A percentile compares a stretch with the other conserved stretches of the same genome.
These are phyloP conservation scores for Malacoctenus gilli DNA, from an alignment of 2,797 vertebrate genomes.

Conservation along the genomic window DNA sequence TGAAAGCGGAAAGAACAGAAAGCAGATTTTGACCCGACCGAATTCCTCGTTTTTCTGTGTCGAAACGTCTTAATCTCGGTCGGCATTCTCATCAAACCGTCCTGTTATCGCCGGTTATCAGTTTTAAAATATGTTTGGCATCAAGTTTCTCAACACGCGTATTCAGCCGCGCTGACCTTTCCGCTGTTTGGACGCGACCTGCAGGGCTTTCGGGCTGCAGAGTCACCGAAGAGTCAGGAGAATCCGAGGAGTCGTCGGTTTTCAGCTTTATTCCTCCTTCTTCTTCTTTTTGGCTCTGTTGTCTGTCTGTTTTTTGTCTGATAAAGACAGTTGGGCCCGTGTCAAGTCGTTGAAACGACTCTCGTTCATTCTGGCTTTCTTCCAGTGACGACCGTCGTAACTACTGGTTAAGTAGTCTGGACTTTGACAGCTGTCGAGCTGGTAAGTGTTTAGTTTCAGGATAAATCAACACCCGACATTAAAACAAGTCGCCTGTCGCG, in stretches of 20 bases:
- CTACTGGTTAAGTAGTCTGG: background rate
- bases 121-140: constrained; percentile 46
- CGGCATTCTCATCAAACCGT: constrained; percentile 42
- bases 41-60: constrained; percentile 38
- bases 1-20: constrained; percentile 43
- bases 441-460: background rate
- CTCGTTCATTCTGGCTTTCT: no score
- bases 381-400: no score
- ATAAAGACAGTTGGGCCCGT: constrained; percentile 2
- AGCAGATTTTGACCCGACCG: constrained; percentile 9
- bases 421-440: background rate
- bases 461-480: background rate
- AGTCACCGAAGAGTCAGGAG: no score
- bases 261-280: background rate
- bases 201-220: background rate
- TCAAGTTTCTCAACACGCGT: constrained; percentile 19
- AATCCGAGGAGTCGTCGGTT: no score
- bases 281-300: background rate
- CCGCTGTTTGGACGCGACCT: constrained; percentile 20
- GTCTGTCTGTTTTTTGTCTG: constrained; percentile 4
- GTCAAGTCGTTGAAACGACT: constrained; percentile 1
- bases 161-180: no score
- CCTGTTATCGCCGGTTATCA: constrained; percentile 44
- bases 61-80: constrained; percentile 17
- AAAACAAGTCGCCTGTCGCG: constrained; percentile 4